phyloP scores from a whole-genome alignment of 1,140 invertebrate genomes.

The Arion vulgaris region DNA sequence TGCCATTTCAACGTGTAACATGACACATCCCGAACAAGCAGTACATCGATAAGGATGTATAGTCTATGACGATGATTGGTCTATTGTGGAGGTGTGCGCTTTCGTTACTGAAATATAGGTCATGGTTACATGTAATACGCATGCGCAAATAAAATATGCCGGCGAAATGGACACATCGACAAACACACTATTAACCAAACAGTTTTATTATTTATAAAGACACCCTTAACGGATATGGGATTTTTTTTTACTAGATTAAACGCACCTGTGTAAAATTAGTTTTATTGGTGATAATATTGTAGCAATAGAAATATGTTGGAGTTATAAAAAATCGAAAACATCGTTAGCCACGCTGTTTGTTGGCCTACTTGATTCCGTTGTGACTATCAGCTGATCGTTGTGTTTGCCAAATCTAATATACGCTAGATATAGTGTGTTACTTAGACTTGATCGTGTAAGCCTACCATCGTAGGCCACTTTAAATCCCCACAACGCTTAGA shows the following conservation, averaged over 20 bases:
- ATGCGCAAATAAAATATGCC: not conserved
- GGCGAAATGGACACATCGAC: not conserved
- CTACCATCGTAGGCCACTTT: not conserved
- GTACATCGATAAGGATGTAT: too few relatives aligned
- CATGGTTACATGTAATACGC: not conserved
- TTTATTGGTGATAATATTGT: not conserved
- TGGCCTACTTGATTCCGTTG: not conserved
- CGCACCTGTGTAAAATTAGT: not conserved
- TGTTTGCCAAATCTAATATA: not conserved
- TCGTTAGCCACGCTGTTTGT: not conserved
- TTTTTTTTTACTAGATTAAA: not conserved
- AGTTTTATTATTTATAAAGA: too few relatives aligned
- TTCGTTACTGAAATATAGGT: not conserved
- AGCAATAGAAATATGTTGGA: not conserved
- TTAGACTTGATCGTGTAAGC: not conserved
- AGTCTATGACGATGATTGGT: too few relatives aligned
- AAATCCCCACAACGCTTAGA: not conserved
- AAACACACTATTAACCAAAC: not conserved
- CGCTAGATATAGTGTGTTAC: not conserved
- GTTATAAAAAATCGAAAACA: not conserved
- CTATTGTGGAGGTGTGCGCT: not conserved
- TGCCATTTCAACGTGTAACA: too few relatives aligned
- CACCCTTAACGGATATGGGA: too few relatives aligned
- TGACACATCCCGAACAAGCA: too few relatives aligned
- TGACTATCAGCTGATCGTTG: slow-evolving; percentile 6